Evolutionary conservation across 1,140 invertebrate genomes (phyloP).

Genomic region (Drosophila sp.): DNA sequence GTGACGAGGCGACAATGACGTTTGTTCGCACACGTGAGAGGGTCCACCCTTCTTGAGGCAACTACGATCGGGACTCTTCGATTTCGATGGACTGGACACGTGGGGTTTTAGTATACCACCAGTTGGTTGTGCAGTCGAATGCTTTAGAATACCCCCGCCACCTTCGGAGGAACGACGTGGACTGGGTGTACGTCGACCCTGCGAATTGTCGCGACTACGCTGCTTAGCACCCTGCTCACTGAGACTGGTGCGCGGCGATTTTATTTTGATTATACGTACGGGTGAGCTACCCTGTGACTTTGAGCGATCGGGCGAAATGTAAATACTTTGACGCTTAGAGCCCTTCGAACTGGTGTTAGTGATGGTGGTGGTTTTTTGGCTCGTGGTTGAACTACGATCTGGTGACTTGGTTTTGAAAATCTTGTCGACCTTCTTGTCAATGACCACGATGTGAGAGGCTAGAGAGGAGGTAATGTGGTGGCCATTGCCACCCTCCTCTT

Average conservation of each 20-base stretch:
- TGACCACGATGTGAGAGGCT: slow-evolving; percentile 71
- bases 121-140: slow-evolving; percentile 49
- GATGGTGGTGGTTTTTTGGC: slow-evolving; percentile 13
- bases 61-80: slow-evolving; percentile 80
- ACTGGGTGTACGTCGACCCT: slow-evolving; percentile 75
- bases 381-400: slow-evolving; percentile 33
- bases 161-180: slow-evolving; percentile 75
- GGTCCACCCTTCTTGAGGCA: slow-evolving; percentile 78
- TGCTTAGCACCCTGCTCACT: slow-evolving; percentile 79
- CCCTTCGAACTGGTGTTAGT: slow-evolving; percentile 34
- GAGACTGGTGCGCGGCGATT: slow-evolving; percentile 73
- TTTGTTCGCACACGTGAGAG: slow-evolving; percentile 67
- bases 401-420: slow-evolving; percentile 77
- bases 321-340: slow-evolving; percentile 72
- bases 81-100: slow-evolving; percentile 70
- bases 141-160: slow-evolving; percentile 76
- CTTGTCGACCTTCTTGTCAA: slow-evolving; percentile 82
- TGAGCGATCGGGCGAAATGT: slow-evolving; percentile 80
- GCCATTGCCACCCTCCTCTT: slow-evolving; percentile 43
- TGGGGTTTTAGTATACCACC: slow-evolving; percentile 73
- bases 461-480: slow-evolving; percentile 33
- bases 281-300: slow-evolving; percentile 81
- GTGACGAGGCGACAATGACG: slow-evolving; percentile 59
- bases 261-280: slow-evolving; percentile 82
- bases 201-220: slow-evolving; percentile 74